Base-by-base conservation (phyloP, 2,113 vertebrate species). In the Stomatorhinus ivindoensis region DNA sequence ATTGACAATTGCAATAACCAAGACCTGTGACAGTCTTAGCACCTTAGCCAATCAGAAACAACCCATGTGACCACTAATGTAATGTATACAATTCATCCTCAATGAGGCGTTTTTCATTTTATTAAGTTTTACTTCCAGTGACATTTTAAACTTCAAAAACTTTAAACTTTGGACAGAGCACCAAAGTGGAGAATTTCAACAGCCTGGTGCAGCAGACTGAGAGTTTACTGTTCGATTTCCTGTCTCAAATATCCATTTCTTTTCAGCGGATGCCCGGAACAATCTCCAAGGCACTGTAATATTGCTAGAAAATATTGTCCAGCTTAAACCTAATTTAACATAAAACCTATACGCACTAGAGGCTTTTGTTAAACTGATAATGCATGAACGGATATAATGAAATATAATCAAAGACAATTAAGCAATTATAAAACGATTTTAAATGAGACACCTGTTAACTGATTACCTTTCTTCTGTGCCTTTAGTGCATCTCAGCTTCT, bases 41-140 rank as follows among this genome's bases (percentile, higher is more conserved):
- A 24, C 42, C 42, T 50, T 3, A 86, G 46, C 83, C 83, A 86
- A 86, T 86, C 85, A 87, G 31, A 55, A 35, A 87, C 47, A 53
- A 87, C 85, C 27, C 85, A 53, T 87, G 82, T 84, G 47, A 87
- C 27, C 85, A 50, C 48, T 53, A 87, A 87, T 50, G 31, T n/a
- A 35, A 53, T 11, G 24, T 48, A 48, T 86, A 47, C n/a, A 86
- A 15, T 9, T 27, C 24, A 86, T 47, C 11, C 82, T 50, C 35
- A 80, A 80, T 42, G 73, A 80, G 35, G 13, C 73, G 19, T 80
- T 80, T 80, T 55, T 80, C 35, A 27, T 69, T 31, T 13, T 31
- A 11, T 69, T 69, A n/a, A 76, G 69, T 76, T 76, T 80, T 80
- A 80, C 35, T 35, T 80, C 73, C 73, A 39, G 73, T 80, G 73